Evolutionary conservation across 2,113 vertebrate species (phyloP).

Genomic region (Abramis brama): DNA sequence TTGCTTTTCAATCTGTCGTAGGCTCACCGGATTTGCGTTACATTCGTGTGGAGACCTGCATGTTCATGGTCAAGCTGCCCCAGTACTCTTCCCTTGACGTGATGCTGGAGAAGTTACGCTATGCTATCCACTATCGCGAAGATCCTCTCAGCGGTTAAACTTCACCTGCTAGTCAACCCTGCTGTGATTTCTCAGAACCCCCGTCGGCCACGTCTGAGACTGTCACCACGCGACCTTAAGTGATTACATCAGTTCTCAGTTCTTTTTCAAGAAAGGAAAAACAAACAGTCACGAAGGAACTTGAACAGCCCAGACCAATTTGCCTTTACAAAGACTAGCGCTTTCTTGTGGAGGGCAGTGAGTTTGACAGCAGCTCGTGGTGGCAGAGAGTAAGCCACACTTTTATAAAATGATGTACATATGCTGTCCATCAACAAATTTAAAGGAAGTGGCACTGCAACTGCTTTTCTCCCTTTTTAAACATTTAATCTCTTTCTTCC

Average conservation of each 20-base stretch:
- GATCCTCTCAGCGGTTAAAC: conserved; percentile 95
- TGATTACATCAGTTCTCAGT: background rate
- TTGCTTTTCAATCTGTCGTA: conserved; percentile 53
- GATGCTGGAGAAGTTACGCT: conserved; percentile 96
- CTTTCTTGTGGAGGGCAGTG: background rate
- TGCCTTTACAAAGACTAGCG: conserved; percentile 51
- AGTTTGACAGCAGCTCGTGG: conserved; percentile 57
- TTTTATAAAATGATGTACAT: conserved; percentile 17
- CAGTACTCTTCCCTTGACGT: conserved; percentile 94
- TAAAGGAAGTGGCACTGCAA: background rate
- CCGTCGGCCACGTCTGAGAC: background rate
- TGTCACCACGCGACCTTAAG: conserved; percentile 5
- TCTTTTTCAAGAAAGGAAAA: conserved; percentile 26
- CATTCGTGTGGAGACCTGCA: conserved; percentile 97
- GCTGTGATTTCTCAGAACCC: background rate
- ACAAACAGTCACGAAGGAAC: conserved; percentile 52
- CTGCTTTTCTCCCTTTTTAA: conserved; percentile 32
- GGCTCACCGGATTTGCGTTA: conserved; percentile 92
- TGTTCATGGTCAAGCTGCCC: conserved; percentile 99
- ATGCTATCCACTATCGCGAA: conserved; percentile 97
- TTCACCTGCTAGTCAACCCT: too few species aligned
- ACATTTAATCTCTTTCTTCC: conserved; percentile 23
- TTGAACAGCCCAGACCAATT: conserved; percentile 52
- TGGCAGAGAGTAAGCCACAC: conserved; percentile 33
- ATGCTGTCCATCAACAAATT: background rate